Conservation (phyloP, 2,797 vertebrate species). For the Sebastes reedi region DNA sequence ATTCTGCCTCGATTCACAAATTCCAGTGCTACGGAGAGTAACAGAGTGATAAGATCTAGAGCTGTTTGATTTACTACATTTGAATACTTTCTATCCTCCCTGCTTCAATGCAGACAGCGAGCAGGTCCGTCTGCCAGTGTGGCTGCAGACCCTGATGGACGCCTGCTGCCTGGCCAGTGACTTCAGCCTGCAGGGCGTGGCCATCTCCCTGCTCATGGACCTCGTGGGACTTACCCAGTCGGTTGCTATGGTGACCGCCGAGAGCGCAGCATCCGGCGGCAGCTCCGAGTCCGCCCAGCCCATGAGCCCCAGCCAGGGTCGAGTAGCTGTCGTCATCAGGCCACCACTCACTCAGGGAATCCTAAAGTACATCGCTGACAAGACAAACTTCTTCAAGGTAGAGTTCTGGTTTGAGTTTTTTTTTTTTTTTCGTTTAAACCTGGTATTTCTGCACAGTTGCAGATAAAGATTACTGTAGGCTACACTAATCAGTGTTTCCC, state of each 20-base stretch:
- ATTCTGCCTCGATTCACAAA: no score
- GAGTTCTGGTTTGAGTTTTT: neutral
- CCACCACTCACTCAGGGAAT: slow-evolving; percentile 97
- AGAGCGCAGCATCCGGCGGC: slow-evolving; percentile 80
- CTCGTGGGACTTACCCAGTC: slow-evolving; percentile 95
- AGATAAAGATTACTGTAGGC: no score
- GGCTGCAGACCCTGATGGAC: slow-evolving; percentile 96
- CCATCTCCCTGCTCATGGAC: slow-evolving; percentile 96
- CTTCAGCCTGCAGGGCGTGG: slow-evolving; percentile 91
- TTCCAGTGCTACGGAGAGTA: no score
- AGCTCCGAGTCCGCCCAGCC: slow-evolving; percentile 86
- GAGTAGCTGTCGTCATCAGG: slow-evolving; percentile 96
- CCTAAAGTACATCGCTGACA: slow-evolving; percentile 93
- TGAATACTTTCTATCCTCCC: neutral
- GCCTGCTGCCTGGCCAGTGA: slow-evolving; percentile 89
- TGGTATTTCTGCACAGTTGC: no score
- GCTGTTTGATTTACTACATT: neutral
- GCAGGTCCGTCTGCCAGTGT: slow-evolving; percentile 87
- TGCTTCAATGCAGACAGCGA: slow-evolving; percentile 83
- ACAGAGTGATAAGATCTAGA: neutral
- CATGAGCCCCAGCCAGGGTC: slow-evolving; percentile 96
- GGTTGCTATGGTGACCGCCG: slow-evolving; percentile 91
- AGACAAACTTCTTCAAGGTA: slow-evolving; percentile 98
- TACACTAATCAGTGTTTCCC: no score
- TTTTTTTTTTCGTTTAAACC: no score